Evolutionary conservation across 2,797 vertebrate genomes (phyloP).

Genomic region (Sternarchorhynchus goeldii): DNA sequence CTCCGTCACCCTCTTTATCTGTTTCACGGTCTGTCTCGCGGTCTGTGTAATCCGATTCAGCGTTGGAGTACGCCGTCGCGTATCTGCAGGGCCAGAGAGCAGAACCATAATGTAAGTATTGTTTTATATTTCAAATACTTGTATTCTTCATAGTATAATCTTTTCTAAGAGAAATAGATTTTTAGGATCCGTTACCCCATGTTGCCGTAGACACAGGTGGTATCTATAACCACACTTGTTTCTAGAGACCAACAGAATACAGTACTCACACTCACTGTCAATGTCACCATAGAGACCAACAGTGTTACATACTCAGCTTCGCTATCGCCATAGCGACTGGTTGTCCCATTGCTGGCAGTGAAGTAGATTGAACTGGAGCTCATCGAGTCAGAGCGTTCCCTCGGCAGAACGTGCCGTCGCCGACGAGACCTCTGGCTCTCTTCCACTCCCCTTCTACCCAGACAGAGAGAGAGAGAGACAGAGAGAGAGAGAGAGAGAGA

Average conservation of each 20-base stretch:
- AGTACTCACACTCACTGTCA: conserved; percentile 46
- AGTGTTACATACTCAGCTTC: conserved; percentile 83
- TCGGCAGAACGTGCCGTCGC: conserved; percentile 70
- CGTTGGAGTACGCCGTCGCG: conserved; percentile 82
- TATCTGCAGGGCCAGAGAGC: conserved; percentile 73
- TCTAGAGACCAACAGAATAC: neutral
- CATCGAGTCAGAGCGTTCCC: conserved; percentile 86
- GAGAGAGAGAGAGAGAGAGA: neutral
- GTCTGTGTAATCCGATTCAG: conserved; percentile 90
- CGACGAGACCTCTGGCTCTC: conserved; percentile 82
- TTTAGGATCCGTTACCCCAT: no score
- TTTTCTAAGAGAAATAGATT: no score
- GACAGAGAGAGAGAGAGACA: conserved; percentile 13
- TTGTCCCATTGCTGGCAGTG: conserved; percentile 80
- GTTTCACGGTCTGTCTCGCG: conserved; percentile 81
- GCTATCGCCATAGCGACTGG: conserved; percentile 75
- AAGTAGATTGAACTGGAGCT: conserved; percentile 95
- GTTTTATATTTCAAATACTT: no score
- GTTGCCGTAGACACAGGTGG: no score
- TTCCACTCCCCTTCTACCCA: conserved; percentile 83
- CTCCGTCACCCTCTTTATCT: conserved; percentile 73
- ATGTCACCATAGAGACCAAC: conserved; percentile 71
- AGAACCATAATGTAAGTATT: no score
- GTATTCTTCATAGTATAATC: no score
- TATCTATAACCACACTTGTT: no score